These are phyloP conservation scores for Caenorhabditis inopinata DNA, from an alignment of 1,140 invertebrate genomes.

Conservation along the genomic window DNA sequence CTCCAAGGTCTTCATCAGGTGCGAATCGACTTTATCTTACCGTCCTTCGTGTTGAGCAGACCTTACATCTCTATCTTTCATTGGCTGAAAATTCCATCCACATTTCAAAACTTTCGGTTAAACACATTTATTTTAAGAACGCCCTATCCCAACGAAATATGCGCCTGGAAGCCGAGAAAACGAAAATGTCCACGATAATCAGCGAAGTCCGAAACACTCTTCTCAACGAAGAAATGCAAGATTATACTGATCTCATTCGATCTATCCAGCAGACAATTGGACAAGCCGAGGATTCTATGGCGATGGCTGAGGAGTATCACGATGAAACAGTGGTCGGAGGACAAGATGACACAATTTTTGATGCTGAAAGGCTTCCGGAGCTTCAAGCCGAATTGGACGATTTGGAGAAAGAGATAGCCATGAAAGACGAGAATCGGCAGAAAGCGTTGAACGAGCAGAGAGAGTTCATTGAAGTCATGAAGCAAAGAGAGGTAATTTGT, in stretches of 20 bases:
- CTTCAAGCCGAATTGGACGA: conserved; percentile 9
- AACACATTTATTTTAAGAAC: neutral
- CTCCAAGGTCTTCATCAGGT: too few relatives aligned
- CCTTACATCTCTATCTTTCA: too few relatives aligned
- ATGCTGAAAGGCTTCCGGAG: conserved; percentile 3
- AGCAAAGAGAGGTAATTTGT: conserved; percentile 31
- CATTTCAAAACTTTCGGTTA: too few relatives aligned
- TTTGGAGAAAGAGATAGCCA: neutral
- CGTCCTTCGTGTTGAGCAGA: too few relatives aligned
- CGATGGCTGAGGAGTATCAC: neutral
- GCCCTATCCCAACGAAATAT: neutral
- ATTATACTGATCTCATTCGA: neutral
- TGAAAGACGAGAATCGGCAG: neutral
- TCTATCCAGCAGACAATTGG: neutral
- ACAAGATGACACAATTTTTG: neutral
- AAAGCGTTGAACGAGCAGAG: neutral
- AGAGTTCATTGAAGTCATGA: conserved; percentile 20
- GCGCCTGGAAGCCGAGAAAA: neutral
- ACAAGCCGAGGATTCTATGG: neutral
- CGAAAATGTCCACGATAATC: neutral
- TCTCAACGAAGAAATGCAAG: neutral
- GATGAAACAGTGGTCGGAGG: neutral
- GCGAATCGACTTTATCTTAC: too few relatives aligned
- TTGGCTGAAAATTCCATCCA: too few relatives aligned
- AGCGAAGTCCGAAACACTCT: neutral